Percentiles rank a stretch among this genome's conserved stretches.
Evolutionary conservation across 2,113 vertebrate genomes (phyloP).

Genomic region (Typhlomys cinereus): DNA sequence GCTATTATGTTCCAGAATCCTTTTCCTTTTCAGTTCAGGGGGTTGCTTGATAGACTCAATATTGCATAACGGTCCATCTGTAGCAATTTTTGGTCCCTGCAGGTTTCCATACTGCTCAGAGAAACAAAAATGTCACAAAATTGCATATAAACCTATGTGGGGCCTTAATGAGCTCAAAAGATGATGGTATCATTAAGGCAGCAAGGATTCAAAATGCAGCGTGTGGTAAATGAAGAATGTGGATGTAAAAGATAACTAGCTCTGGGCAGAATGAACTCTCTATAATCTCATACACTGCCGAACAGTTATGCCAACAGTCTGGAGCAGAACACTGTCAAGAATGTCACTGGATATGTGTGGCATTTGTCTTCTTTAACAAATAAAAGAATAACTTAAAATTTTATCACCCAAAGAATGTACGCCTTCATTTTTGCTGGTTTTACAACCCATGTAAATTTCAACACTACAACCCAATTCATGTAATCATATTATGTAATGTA

Average conservation of each 20-base stretch:
- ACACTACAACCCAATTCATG: neutral
- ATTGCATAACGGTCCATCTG: constrained; percentile 67
- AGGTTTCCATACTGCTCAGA: constrained; percentile 65
- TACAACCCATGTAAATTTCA: neutral
- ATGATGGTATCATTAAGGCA: constrained; percentile 52
- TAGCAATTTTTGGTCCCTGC: constrained; percentile 61
- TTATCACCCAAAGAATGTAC: neutral
- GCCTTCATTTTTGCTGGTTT: neutral
- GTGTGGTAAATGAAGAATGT: constrained; percentile 43
- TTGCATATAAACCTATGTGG: constrained; percentile 48
- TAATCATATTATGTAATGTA: constrained; percentile 10
- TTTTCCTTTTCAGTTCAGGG: constrained; percentile 36
- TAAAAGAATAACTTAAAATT: neutral
- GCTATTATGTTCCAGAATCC: constrained; percentile 41
- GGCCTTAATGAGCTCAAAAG: constrained; percentile 45
- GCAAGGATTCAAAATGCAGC: constrained; percentile 35
- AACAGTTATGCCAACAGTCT: neutral
- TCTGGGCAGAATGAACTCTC: neutral
- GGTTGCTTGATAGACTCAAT: constrained; percentile 27
- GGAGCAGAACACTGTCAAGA: neutral
- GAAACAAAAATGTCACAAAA: constrained; percentile 57
- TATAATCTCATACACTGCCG: neutral
- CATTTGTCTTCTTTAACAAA: constrained; percentile 2
- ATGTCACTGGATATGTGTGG: neutral
- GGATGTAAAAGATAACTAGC: constrained; percentile 15